Percentiles rank a stretch among this genome's conserved stretches.
Evolutionary conservation across 2,888 invertebrate species (phyloP).

Genomic region (Ellobium chinense): DNA sequence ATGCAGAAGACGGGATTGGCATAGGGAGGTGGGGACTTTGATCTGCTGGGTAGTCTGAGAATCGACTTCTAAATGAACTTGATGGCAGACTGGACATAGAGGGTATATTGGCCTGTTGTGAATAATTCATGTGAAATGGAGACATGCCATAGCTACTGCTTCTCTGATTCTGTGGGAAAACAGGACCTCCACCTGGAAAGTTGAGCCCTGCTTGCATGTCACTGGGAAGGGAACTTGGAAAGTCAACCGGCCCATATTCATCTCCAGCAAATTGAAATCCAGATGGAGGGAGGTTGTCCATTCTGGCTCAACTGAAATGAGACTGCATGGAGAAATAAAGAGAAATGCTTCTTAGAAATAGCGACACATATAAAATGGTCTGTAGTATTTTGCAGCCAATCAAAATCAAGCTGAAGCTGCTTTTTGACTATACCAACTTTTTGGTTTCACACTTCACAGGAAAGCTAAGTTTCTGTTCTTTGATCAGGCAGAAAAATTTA

Average conservation of each 20-base stretch:
- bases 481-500: too few relatives aligned
- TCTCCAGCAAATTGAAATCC: constrained; percentile 47
- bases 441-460: too few relatives aligned
- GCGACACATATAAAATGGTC: too few relatives aligned
- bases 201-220: constrained; percentile 40
- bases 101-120: constrained; percentile 39
- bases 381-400: too few relatives aligned
- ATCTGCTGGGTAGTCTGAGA: constrained; percentile 37
- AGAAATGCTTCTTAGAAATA: too few relatives aligned
- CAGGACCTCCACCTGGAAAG: constrained; percentile 42
- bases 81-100: constrained; percentile 30
- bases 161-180: constrained; percentile 45
- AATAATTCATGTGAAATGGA: constrained; percentile 45
- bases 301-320: constrained; percentile 7
- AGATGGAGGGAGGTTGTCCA: constrained; percentile 45
- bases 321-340: too few relatives aligned
- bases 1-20: constrained; percentile 37
- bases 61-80: constrained; percentile 40
- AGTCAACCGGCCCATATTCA: constrained; percentile 49
- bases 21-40: constrained; percentile 44
- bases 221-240: constrained; percentile 42
- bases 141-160: constrained; percentile 39
- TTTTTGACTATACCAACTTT: too few relatives aligned
- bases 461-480: too few relatives aligned
- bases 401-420: too few relatives aligned